These are phyloP conservation scores for Ormyrus pomaceus DNA, from an alignment of 2,888 invertebrate genomes.

Conservation along the genomic window DNA sequence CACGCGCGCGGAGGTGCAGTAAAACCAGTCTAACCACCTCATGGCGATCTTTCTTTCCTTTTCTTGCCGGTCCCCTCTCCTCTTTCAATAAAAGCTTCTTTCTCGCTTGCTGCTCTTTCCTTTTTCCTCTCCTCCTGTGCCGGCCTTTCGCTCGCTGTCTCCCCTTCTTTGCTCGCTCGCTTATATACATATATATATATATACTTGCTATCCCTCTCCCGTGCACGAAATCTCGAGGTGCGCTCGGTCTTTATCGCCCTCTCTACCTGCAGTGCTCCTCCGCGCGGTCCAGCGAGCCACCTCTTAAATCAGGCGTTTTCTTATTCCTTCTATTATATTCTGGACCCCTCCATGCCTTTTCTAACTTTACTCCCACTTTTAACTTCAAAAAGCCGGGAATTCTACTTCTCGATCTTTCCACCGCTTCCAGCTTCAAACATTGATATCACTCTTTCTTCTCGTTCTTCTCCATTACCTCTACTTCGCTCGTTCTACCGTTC, in stretches of 20 bases:
- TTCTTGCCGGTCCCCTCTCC: conserved; percentile 41
- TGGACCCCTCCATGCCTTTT: conserved; percentile 1
- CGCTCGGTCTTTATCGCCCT: conserved; percentile 8
- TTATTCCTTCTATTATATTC: conserved; percentile 24
- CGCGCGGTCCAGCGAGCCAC: conserved; percentile 25
- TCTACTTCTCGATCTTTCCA: conserved; percentile 20
- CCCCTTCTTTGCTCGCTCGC: conserved; percentile 9
- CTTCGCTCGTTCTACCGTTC: not conserved
- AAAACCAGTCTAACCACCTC: conserved; percentile 76
- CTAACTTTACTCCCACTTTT: conserved; percentile 32
- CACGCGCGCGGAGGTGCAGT: conserved; percentile 64
- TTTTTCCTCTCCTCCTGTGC: conserved; percentile 38
- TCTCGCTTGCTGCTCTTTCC: conserved; percentile 48
- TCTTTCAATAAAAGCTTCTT: conserved; percentile 55
- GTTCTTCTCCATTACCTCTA: not conserved
- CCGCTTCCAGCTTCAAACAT: conserved; percentile 20
- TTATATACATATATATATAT: not conserved
- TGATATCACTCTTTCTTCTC: conserved; percentile 9
- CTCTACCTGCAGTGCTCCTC: conserved; percentile 13
- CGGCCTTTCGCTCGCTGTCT: conserved; percentile 11
- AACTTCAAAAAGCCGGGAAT: conserved; percentile 19
- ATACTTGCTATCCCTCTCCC: no score
- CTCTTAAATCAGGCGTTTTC: conserved; percentile 31
- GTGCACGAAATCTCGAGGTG: not conserved
- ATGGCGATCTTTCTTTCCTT: conserved; percentile 73